A percentile compares a stretch with the other conserved stretches of the same genome.
Conservation (phyloP, 1,140 invertebrate genomes). For the Macrobrachium nipponense region DNA sequence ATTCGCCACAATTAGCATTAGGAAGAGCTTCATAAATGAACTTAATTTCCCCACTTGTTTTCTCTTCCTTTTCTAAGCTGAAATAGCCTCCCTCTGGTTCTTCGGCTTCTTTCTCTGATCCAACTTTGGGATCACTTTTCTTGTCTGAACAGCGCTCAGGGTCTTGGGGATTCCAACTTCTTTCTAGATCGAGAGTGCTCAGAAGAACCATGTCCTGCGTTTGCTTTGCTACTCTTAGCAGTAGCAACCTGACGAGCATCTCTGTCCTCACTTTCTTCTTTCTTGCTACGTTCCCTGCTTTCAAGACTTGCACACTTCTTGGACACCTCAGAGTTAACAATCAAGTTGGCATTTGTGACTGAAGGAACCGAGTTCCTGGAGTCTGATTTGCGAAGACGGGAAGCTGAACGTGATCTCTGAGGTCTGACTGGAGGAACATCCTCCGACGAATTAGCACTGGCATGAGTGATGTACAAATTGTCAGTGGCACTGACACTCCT, state of each 20-base stretch:
- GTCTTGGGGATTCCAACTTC: background rate
- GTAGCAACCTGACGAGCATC: background rate
- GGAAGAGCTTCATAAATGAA: constrained; percentile 46
- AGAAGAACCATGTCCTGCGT: background rate
- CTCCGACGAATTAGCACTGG: background rate
- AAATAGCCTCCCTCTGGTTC: constrained; percentile 59
- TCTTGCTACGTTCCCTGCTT: no score
- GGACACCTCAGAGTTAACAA: background rate
- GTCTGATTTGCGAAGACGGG: constrained; percentile 23
- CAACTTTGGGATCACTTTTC: constrained; percentile 14
- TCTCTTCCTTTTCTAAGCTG: constrained; percentile 58
- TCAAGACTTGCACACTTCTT: background rate
- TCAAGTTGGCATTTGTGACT: background rate
- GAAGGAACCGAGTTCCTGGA: constrained; percentile 18
- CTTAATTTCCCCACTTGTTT: constrained; percentile 29
- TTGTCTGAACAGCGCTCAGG: background rate
- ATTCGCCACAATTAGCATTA: constrained; percentile 9
- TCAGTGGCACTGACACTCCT: constrained; percentile 38
- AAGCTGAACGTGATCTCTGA: constrained; percentile 33
- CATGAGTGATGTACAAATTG: constrained; percentile 32
- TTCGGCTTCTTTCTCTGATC: constrained; percentile 8
- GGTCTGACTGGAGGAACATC: constrained; percentile 25
- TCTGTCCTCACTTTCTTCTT: background rate
- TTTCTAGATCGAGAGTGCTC: background rate
- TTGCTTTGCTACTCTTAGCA: no score